These are phyloP conservation scores for Melanocharis versteri DNA, from an alignment of 2,113 vertebrate genomes.

Conservation along the genomic window DNA sequence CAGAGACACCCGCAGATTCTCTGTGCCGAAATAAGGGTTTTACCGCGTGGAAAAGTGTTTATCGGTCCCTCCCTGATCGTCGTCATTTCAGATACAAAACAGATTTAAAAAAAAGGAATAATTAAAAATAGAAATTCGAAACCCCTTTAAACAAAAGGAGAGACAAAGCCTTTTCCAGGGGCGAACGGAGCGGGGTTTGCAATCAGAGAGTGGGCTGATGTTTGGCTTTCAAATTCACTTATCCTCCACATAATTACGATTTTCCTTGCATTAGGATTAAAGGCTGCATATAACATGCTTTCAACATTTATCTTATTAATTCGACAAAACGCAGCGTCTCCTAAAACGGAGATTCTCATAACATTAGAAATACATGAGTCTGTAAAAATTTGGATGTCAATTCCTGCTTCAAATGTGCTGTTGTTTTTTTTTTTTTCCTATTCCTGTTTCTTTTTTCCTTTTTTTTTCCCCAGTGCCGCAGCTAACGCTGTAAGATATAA, in stretches of 20 bases:
- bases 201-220: conserved; percentile 26
- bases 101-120: neutral
- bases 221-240: conserved; percentile 52
- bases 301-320: conserved; percentile 63
- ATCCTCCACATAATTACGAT: conserved; percentile 50
- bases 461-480: neutral
- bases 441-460: neutral
- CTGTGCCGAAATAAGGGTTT: neutral
- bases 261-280: conserved; percentile 67
- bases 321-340: conserved; percentile 21
- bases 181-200: neutral
- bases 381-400: conserved; percentile 9
- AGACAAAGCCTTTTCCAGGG: conserved; percentile 34
- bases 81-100: neutral
- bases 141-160: neutral
- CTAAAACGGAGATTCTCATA: conserved; percentile 6
- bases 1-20: neutral
- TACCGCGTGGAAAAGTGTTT: neutral
- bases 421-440: fast-evolving
- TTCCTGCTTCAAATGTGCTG: neutral
- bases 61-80: neutral
- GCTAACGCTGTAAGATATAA: neutral
- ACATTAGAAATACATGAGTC: conserved; percentile 24
- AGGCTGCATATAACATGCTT: conserved; percentile 48
- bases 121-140: neutral